A percentile compares a stretch with the other conserved stretches of the same genome.
Evolutionary conservation across 2,113 vertebrate species (phyloP).

Genomic region (Trogon surrucura): DNA sequence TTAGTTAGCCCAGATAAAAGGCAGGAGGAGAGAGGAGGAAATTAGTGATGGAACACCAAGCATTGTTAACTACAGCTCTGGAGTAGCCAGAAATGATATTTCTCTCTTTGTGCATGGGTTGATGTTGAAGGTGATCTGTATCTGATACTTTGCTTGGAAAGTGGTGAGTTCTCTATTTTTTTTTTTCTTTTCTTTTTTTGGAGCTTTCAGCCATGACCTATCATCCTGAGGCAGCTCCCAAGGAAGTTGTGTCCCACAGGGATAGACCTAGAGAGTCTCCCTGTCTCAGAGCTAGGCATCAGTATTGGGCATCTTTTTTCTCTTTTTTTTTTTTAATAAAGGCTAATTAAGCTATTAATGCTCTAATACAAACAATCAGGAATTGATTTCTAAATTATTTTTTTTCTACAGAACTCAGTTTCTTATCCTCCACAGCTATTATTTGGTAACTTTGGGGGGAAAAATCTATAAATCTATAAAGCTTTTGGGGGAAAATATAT

Average conservation of each 20-base stretch:
- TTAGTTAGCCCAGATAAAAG: neutral
- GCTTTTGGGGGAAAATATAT: no score
- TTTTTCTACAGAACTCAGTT: no score
- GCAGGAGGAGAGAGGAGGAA: neutral
- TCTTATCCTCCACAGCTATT: no score
- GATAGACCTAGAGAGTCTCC: neutral
- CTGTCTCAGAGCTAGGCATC: neutral
- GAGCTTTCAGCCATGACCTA: neutral
- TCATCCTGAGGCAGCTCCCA: neutral
- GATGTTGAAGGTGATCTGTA: neutral
- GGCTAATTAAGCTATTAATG: no score
- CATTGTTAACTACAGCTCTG: neutral
- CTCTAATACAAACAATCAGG: no score
- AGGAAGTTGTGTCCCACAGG: neutral
- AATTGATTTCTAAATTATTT: no score
- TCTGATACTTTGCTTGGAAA: neutral
- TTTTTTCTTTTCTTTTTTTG: neutral
- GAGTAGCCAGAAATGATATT: neutral
- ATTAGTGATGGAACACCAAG: rapidly evolving
- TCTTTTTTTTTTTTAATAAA: no score
- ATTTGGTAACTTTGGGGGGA: no score
- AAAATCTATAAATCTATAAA: neutral
- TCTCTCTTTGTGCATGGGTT: neutral
- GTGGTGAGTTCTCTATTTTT: neutral
- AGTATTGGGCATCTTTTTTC: no score